Evolutionary conservation across 2,113 vertebrate genomes (phyloP).

Genomic region (Ceuthmochares aereus): DNA sequence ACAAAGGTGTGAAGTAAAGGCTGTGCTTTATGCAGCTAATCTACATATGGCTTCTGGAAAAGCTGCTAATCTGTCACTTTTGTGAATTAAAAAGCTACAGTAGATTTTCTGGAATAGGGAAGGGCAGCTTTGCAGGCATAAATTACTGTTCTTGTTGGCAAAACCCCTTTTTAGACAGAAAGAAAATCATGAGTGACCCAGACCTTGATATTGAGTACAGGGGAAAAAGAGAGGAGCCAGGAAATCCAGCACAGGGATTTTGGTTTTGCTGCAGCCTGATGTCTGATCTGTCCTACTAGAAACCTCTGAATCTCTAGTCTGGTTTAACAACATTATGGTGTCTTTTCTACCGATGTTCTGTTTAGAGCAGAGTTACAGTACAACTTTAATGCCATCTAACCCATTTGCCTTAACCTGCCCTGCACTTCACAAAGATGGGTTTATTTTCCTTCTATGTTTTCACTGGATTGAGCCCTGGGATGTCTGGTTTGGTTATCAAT

Average conservation of each 20-base stretch:
- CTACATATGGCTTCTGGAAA: neutral
- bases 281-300: neutral
- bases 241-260: neutral
- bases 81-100: neutral
- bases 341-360: neutral
- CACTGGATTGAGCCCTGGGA: neutral
- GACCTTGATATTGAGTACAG: neutral
- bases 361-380: neutral
- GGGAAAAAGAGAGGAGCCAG: neutral
- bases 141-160: slow-evolving; percentile 21
- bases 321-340: neutral
- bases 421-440: neutral
- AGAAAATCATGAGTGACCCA: neutral
- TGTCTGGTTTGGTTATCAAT: slow-evolving; percentile 11
- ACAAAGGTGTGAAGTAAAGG: neutral
- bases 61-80: neutral
- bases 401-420: neutral
- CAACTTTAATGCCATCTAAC: neutral
- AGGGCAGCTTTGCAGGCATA: neutral
- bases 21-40: neutral
- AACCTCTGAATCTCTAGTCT: neutral
- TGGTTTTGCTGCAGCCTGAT: neutral
- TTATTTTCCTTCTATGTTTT: neutral
- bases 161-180: neutral
- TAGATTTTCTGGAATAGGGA: neutral